Evolutionary conservation across 1,140 invertebrate species (phyloP).

Genomic region (Papilio machaon): DNA sequence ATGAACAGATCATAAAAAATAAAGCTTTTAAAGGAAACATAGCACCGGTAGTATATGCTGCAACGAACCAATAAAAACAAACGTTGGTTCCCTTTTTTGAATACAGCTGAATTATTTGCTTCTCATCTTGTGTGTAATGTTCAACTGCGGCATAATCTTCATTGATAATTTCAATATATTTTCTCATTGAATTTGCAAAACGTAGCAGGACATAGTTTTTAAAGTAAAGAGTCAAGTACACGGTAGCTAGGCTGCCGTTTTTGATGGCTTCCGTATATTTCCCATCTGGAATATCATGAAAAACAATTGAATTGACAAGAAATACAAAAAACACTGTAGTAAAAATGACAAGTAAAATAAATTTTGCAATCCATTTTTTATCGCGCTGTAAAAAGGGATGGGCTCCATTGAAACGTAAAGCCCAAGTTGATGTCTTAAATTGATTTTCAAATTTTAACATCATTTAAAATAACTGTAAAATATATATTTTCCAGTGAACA

Average conservation of each 20-base stretch:
- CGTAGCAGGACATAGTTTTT: constrained; percentile 49
- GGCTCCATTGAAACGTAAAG: constrained; percentile 46
- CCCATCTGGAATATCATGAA: constrained; percentile 47
- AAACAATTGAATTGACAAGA: constrained; percentile 50
- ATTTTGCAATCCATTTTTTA: constrained; percentile 47
- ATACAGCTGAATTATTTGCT: constrained; percentile 48
- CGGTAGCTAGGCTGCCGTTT: constrained; percentile 53
- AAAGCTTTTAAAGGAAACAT: constrained; percentile 54
- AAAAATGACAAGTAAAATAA: constrained; percentile 41
- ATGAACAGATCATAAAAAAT: constrained; percentile 48
- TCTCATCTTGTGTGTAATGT: constrained; percentile 44
- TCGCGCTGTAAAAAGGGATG: constrained; percentile 44
- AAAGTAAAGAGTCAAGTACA: constrained; percentile 49
- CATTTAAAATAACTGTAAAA: neutral
- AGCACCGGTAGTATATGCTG: constrained; percentile 37
- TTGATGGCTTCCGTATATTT: constrained; percentile 55
- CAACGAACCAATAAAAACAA: constrained; percentile 49
- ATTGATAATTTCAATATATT: constrained; percentile 45
- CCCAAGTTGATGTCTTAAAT: constrained; percentile 46
- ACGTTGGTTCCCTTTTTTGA: constrained; percentile 46
- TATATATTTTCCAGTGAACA: neutral
- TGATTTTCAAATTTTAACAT: constrained; percentile 46
- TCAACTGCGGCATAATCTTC: constrained; percentile 46
- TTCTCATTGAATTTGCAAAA: constrained; percentile 42
- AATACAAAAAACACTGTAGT: constrained; percentile 40